Base-by-base conservation (phyloP, 2,888 invertebrate species). In the Adelphocoris suturalis region DNA sequence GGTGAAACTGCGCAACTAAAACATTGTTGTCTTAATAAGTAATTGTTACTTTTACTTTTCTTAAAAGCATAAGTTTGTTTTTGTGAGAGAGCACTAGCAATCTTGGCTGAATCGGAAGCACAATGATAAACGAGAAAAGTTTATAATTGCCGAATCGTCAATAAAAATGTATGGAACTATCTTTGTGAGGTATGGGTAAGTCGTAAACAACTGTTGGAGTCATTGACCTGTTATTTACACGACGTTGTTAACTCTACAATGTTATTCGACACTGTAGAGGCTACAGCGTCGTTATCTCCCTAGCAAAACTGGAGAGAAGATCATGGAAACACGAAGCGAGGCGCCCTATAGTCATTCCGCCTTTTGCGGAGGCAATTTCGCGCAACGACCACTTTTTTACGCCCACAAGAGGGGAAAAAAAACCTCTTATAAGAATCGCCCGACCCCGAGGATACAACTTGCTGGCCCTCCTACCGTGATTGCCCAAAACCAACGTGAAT, bases 401-500 rank as follows among this genome's bases (percentile, higher is more conserved):
- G 4, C 13, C 68, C 0, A 12, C 68, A 2, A 13, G 52, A 14
- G 14, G 52, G 52, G 16, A 5, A 68, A 68, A 61, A 61, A 68
- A 68, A 23, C 19, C 27, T 23, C 23, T 68, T 68, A 68, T 68
- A 68, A 68, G 68, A 68, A 68, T 23, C 11, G 23, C 68, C 27
- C 19, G 12, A 9, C 61, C 19, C 61, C 19, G 61, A 57, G 68
- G 68, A 23, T 68, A 68, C 68, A n/a, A 23, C n/a, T 68, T 7
- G 27, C 61, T 61, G 61, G 68, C 23, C 23, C 23, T 37, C 37
- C 37, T 37, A 37, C 27, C 68, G 68, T 68, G 68, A 68, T 68
- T 68, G 68, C 68, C 68, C 23, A 23, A 68, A 68, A 68, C 68
- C 68, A 68, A 68, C 68, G 68, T 68, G 68, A 68, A 68, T 68